These are phyloP conservation scores for Cercocebus atys DNA, from an alignment of 2,113 vertebrate species.

Conservation along the genomic window DNA sequence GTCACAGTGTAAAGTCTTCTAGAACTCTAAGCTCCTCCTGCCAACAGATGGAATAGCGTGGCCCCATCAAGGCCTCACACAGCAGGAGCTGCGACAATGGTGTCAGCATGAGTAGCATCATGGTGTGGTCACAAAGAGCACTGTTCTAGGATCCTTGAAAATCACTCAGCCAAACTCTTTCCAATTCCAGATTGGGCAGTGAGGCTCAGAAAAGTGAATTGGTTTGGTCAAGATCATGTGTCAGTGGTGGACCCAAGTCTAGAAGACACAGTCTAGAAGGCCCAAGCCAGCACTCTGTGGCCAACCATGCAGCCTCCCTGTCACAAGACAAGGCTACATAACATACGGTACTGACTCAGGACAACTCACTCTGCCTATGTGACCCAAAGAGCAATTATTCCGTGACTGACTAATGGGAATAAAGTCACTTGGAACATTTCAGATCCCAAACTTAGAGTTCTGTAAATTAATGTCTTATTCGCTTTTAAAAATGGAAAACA, in stretches of 20 bases:
- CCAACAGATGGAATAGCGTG: background rate
- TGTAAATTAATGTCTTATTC: background rate
- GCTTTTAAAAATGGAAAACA: background rate
- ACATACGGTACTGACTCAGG: background rate
- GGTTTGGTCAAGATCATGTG: background rate
- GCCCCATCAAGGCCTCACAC: background rate
- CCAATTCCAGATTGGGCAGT: background rate
- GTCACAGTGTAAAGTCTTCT: background rate
- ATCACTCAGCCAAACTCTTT: background rate
- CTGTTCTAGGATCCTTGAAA: background rate
- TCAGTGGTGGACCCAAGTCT: background rate
- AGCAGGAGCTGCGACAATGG: background rate
- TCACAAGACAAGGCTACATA: background rate
- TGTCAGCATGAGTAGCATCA: fast-evolving
- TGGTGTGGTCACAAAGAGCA: background rate
- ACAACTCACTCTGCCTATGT: background rate
- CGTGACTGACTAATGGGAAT: background rate
- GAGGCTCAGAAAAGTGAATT: background rate
- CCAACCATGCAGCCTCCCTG: background rate
- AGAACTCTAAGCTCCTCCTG: background rate
- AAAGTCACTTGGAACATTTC: constrained; percentile 3
- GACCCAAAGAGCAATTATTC: background rate
- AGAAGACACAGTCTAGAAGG: background rate
- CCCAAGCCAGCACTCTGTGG: background rate
- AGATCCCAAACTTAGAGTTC: constrained; percentile 1